A percentile compares a stretch with the other conserved stretches of the same genome.
phyloP scores from a whole-genome alignment of 2,113 vertebrate species.

The Macheiramphus alcinus region DNA sequence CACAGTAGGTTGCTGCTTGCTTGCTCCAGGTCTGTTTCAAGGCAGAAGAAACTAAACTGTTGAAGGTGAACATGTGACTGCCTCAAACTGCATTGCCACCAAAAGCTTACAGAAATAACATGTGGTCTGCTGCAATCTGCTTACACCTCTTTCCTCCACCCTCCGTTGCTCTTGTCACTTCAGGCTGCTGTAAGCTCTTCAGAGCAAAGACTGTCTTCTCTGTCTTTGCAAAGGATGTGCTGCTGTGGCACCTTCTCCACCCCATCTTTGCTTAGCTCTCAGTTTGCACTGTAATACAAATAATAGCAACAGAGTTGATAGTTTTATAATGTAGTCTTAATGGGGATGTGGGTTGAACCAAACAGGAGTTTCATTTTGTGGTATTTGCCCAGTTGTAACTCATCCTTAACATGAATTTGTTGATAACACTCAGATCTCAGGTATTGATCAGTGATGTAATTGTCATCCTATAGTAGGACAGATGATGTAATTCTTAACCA shows the following conservation, averaged over 20 bases:
- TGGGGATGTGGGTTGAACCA: background rate
- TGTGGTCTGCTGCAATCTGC: constrained; percentile 54
- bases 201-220: background rate
- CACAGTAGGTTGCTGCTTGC: background rate
- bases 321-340: background rate
- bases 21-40: constrained; percentile 9
- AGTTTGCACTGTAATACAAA: background rate
- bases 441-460: constrained; percentile 77
- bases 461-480: constrained; percentile 55
- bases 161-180: background rate
- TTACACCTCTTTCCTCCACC: constrained; percentile 37
- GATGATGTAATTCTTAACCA: constrained; percentile 77
- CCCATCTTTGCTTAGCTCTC: background rate
- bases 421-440: constrained; percentile 38
- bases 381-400: constrained; percentile 53
- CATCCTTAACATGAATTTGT: constrained; percentile 49
- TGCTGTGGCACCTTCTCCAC: background rate
- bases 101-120: constrained; percentile 37
- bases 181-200: constrained; percentile 3
- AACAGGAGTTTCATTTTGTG: constrained; percentile 24
- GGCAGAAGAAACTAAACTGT: constrained; percentile 7
- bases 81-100: background rate
- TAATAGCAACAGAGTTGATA: background rate
- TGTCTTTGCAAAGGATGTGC: background rate
- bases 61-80: constrained; percentile 45